Base-by-base conservation (phyloP, 2,113 vertebrate genomes). In the Chinchilla lanigera region DNA sequence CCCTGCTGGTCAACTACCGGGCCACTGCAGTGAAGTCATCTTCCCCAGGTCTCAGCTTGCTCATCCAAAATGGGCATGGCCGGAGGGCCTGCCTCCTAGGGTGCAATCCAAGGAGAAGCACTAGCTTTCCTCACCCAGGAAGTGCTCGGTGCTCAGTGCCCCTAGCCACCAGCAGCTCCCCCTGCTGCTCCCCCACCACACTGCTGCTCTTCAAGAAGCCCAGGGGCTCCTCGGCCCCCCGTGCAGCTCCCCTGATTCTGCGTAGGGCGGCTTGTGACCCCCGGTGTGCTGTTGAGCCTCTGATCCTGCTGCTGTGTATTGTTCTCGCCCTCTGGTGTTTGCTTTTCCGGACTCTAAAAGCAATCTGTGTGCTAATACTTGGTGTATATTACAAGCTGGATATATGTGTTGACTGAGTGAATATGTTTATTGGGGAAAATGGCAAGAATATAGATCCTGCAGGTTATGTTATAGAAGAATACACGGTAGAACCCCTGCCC, bases 161-260 rank as follows among this genome's bases (percentile, higher is more conserved):
- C 0, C 26, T 9, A 22, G 44, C 71, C 63, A 4, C 58, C 8
- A 1, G 7, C 1, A 1, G 19, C 20, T 33, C 38, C 41, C 24
- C 61, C 3, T 6, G 24, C 30, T 26, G 26, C 67, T 35, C 13
- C 22, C 28, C 10, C 13, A 26, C 33, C 12, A 19, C 38, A 30
- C 44, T n/a, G 61, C 73, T 38, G n/a, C 61, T 38, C 77, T 35
- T 11, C 16, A 4, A 6, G 44, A 54, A 63, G 71, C 30, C 26
- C n/a, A 4, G 35, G 0, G 9, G 73, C n/a, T 35, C 35, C 56
- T 20, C 5, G 6, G 85, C 50, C 80, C 67, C 41, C 56, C 8
- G 14, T 6, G 41, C 47, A 50, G 82, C 13, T 90, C 19, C 10
- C 38, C 73, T 26, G 87, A 20, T 16, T 13, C 20, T 12, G 61